Evolutionary conservation across 1,140 invertebrate species (phyloP).

Genomic region (Microplitis mediator): DNA sequence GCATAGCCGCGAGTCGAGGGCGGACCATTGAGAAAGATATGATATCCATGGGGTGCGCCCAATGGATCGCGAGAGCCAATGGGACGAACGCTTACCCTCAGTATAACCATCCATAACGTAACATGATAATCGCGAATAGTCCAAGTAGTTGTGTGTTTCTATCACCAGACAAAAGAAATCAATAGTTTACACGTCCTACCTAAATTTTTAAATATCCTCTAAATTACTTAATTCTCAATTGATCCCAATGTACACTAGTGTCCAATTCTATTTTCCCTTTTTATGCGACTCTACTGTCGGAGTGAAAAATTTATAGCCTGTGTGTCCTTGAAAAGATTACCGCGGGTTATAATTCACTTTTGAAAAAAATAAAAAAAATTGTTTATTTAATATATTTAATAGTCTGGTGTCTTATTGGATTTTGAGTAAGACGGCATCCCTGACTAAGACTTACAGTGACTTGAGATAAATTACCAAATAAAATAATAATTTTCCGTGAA

Average conservation of each 20-base stretch:
- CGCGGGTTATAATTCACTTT: no score
- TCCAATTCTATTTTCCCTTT: no score
- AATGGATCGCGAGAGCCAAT: slow-evolving; percentile 47
- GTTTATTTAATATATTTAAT: not conserved
- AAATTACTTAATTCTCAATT: no score
- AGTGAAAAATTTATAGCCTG: no score
- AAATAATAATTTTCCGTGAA: slow-evolving; percentile 58
- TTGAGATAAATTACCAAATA: slow-evolving; percentile 33
- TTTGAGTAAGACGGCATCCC: not conserved
- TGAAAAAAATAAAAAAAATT: not conserved
- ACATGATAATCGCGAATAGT: slow-evolving; percentile 36
- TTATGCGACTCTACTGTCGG: no score
- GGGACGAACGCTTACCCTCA: slow-evolving; percentile 25
- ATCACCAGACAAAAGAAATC: not conserved
- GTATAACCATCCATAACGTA: slow-evolving; percentile 39
- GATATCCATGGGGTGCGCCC: slow-evolving; percentile 50
- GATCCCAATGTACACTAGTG: no score
- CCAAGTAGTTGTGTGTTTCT: not conserved
- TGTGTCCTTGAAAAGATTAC: no score
- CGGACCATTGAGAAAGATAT: slow-evolving; percentile 54
- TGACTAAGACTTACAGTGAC: not conserved
- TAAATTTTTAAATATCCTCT: not conserved
- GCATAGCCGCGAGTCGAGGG: slow-evolving; percentile 45
- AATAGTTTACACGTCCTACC: not conserved
- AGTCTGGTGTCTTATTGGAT: not conserved